phyloP scores from a whole-genome alignment of 1,140 invertebrate species.

The Drosophila melanica region DNA sequence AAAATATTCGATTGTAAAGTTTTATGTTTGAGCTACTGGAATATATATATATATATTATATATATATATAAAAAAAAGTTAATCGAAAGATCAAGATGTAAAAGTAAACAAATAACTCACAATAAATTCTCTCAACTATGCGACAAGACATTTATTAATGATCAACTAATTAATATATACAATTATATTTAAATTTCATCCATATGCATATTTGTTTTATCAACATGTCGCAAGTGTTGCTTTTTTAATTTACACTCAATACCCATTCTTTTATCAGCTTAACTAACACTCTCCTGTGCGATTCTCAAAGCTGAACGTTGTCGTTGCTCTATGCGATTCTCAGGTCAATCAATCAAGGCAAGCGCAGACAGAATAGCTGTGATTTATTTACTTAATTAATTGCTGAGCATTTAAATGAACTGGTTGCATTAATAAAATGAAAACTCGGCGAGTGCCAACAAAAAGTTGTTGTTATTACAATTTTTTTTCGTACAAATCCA shows the following conservation, averaged over 20 bases:
- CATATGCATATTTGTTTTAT: not conserved
- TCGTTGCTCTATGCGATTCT: slow-evolving; percentile 15
- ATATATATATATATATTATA: no score
- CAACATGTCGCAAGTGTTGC: not conserved
- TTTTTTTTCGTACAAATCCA: slow-evolving; percentile 60
- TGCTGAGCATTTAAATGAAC: slow-evolving; percentile 57
- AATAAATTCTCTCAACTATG: slow-evolving; percentile 6
- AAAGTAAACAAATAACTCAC: slow-evolving; percentile 15
- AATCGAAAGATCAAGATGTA: no score
- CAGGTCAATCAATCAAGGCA: slow-evolving; percentile 20
- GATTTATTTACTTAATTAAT: slow-evolving; percentile 75
- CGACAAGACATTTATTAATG: not conserved
- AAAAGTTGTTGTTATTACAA: slow-evolving; percentile 56
- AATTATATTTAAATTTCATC: slow-evolving; percentile 1
- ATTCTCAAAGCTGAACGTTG: not conserved
- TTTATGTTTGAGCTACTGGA: no score
- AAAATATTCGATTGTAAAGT: no score
- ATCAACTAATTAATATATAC: slow-evolving; percentile 1
- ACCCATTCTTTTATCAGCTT: not conserved
- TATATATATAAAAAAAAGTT: no score
- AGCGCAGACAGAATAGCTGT: slow-evolving; percentile 44
- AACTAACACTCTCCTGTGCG: slow-evolving; percentile 5
- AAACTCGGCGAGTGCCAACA: slow-evolving; percentile 30
- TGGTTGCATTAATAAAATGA: slow-evolving; percentile 49
- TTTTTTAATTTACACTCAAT: not conserved